phyloP scores from a whole-genome alignment of 2,113 vertebrate genomes.

The Cephalopterus ornatus region DNA sequence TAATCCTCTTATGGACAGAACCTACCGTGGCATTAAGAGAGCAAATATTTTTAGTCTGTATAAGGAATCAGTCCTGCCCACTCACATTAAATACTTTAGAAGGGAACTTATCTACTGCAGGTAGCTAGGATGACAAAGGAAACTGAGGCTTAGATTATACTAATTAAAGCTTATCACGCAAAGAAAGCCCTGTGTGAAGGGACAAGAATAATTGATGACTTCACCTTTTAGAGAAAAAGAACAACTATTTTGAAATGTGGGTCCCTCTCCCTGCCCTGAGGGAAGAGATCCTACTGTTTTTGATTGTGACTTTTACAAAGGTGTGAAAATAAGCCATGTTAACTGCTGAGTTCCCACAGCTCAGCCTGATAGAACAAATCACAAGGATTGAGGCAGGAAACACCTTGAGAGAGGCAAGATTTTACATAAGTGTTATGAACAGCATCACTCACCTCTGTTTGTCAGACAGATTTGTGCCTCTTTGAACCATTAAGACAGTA shows the following conservation, averaged over 20 bases:
- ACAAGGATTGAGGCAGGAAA: background rate
- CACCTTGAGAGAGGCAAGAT: background rate
- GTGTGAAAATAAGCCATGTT: background rate
- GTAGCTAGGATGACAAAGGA: background rate
- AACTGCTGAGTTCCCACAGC: background rate
- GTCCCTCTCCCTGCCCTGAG: background rate
- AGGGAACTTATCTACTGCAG: constrained; percentile 12
- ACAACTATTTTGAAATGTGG: background rate
- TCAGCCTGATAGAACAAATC: background rate
- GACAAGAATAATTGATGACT: background rate
- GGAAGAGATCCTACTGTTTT: background rate
- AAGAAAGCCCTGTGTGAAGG: background rate
- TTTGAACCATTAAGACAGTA: background rate
- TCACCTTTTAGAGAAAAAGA: background rate
- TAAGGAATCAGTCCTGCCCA: background rate
- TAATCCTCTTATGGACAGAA: constrained; percentile 46
- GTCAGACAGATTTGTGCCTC: background rate
- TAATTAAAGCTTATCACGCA: constrained; percentile 14
- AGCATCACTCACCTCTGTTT: background rate
- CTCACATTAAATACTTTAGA: background rate
- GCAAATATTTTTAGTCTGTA: constrained; percentile 48
- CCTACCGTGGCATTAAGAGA: constrained; percentile 11
- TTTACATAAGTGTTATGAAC: background rate
- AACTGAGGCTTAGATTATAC: background rate
- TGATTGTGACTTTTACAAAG: background rate